Conservation (phyloP, 2,113 vertebrate species). For the Pelusios castaneus region DNA sequence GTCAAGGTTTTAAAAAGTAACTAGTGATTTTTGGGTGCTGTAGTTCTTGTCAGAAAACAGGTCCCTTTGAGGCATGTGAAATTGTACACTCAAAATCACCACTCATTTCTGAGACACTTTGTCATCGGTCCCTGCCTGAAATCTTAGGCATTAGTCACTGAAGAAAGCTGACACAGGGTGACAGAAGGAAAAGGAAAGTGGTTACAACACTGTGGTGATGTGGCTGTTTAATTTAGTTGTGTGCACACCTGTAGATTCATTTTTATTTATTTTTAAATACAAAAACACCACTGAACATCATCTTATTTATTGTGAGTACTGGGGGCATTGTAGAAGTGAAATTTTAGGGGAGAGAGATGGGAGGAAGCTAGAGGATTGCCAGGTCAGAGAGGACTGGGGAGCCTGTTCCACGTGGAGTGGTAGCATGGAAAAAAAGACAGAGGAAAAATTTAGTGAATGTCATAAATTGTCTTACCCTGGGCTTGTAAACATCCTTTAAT, state of each 20-base stretch:
- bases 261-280: not conserved
- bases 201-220: not conserved
- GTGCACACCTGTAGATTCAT: not conserved
- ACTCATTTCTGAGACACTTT: not conserved
- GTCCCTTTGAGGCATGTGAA: not conserved
- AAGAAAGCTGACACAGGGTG: not conserved
- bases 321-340: not conserved
- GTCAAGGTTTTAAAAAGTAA: not conserved
- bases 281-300: not conserved
- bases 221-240: not conserved
- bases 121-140: not conserved
- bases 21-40: not conserved
- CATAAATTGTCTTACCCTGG: not conserved
- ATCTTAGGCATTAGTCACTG: not conserved
- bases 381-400: not conserved
- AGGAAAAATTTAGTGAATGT: not conserved
- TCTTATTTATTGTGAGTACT: not conserved
- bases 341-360: not conserved
- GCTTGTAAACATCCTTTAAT: not conserved
- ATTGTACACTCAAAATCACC: not conserved
- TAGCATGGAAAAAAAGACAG: not conserved
- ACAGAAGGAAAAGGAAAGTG: not conserved
- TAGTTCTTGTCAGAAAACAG: not conserved
- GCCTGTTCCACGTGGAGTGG: not conserved
- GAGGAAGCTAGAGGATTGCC: not conserved